Evolutionary conservation across 2,888 invertebrate genomes (phyloP).

Genomic region (Physocephala rufipes): DNA sequence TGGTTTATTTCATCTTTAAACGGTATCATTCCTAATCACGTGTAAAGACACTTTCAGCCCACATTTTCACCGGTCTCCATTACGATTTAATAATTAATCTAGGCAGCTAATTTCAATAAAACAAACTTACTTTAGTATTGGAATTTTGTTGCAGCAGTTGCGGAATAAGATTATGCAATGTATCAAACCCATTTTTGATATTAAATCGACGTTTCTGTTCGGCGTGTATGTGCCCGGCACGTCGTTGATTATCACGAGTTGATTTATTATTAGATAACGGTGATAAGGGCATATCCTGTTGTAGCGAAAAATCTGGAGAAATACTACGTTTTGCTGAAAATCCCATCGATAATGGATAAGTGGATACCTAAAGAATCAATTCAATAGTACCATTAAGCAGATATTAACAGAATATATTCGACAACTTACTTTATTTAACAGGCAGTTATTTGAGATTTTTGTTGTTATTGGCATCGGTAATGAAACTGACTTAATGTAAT

Average conservation of each 20-base stretch:
- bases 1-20: too few relatives aligned
- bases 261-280: conserved; percentile 62
- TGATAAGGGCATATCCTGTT: conserved; percentile 70
- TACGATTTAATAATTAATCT: too few relatives aligned
- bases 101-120: too few relatives aligned
- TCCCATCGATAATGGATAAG: conserved; percentile 52
- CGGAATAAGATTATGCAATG: conserved; percentile 90
- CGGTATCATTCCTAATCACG: too few relatives aligned
- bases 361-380: conserved; percentile 51
- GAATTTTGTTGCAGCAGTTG: conserved; percentile 64
- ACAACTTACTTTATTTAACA: conserved; percentile 51
- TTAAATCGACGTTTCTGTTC: conserved; percentile 96
- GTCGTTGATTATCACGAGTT: conserved; percentile 73
- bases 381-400: background rate
- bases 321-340: conserved; percentile 53
- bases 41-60: too few relatives aligned
- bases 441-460: conserved; percentile 58
- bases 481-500: conserved; percentile 57
- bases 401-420: background rate
- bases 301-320: conserved; percentile 64
- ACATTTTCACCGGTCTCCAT: too few relatives aligned
- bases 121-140: conserved; percentile 13
- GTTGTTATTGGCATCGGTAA: conserved; percentile 57
- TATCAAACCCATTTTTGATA: conserved; percentile 96
- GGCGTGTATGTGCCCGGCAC: conserved; percentile 92